Base-by-base conservation (phyloP, 2,888 invertebrate species). In the Cosmia trapezina region DNA sequence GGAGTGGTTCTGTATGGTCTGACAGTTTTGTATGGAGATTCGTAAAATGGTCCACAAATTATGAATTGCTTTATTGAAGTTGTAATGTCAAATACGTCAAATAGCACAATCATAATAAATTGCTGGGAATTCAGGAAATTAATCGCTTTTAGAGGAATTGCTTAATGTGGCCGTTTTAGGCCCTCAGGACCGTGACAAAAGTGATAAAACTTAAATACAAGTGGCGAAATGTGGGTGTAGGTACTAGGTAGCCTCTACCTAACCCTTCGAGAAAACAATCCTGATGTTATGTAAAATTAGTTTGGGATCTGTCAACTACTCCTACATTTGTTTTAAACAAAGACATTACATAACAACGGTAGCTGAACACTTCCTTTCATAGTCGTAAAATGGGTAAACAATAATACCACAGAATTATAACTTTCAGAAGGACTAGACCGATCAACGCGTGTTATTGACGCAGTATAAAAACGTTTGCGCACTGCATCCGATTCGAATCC, bases 361-460 rank as follows among this genome's bases (percentile, higher is more conserved):
- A 60, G 63, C 70, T 43, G 66, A 54, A 49, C 49, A 68, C 41
- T 67, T 70, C 66, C 65, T 70, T 70, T 53, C 63, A 53, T n/a
- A 70, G 54, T 70, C 66, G 65, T 80, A 37, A 80, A 78, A 76
- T 67, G 45, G 8, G 53, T 70, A 76, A 76, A 81, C 60, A 67
- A 70, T 59, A 64, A 56, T n/a, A 74, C 43, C 51, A 67, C 22
- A 43, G 11, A 60, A 47, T 1, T 5, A 17, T 14, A 19, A n/a
- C 0, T 4, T 28, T 47, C 76, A 79, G 63, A 70, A 81, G 60
- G 19, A 28, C 43, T n/a, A 63, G 4, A 33, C 5, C 11, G 37
- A 47, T 43, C 56, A 69, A 43, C 1, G 37, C n/a, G 14, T 17
- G 22, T 22, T 22, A 41, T 22, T 65, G 41, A 22, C 22, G 4